Evolutionary conservation across 2,113 vertebrate species (phyloP).

Genomic region (Jaculus jaculus): DNA sequence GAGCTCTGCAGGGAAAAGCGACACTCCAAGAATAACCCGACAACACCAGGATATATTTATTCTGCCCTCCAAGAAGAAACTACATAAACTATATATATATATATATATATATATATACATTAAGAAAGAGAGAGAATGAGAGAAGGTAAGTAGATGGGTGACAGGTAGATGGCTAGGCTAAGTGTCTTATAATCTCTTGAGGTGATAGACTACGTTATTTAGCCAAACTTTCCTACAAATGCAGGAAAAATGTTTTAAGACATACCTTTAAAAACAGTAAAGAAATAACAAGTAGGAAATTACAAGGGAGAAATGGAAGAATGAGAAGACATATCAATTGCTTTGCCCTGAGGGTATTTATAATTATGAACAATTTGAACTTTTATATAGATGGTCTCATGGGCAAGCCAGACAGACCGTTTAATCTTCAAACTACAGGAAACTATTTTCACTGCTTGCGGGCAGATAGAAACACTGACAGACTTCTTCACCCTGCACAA

Average conservation of each 20-base stretch:
- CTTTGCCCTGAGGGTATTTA: not conserved
- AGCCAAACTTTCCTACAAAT: not conserved
- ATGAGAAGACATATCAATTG: not conserved
- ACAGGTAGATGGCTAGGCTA: not conserved
- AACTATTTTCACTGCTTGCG: too few relatives aligned
- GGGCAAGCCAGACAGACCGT: not conserved
- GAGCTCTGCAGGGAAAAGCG: not conserved
- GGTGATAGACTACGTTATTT: not conserved
- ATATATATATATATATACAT: too few relatives aligned
- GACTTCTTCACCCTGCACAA: too few relatives aligned
- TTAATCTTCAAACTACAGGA: too few relatives aligned
- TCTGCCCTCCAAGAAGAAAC: not conserved
- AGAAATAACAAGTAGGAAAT: not conserved
- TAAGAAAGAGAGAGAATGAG: too few relatives aligned
- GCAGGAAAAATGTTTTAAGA: not conserved
- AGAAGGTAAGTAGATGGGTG: not conserved
- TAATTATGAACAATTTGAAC: not conserved
- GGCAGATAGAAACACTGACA: too few relatives aligned
- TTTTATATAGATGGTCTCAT: not conserved
- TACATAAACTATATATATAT: too few relatives aligned
- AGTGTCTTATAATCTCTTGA: too few relatives aligned
- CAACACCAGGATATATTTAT: not conserved
- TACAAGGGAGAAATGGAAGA: not conserved
- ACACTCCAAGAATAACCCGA: not conserved
- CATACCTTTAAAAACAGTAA: not conserved